Conservation (phyloP, 2,113 vertebrate species). For the Vicugna pacos region DNA sequence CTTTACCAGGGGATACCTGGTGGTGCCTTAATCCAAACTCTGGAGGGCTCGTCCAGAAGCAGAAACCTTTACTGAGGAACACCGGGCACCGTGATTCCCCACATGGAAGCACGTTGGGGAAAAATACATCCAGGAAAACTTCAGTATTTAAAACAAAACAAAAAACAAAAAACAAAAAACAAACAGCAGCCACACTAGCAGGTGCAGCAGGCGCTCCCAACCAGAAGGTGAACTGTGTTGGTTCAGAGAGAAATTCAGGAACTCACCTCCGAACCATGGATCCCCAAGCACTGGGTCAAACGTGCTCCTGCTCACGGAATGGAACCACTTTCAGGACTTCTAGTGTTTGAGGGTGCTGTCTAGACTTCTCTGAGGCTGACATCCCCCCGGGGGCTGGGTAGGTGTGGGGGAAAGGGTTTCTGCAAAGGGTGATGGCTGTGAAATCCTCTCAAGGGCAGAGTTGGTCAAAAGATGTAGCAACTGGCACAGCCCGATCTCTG, state of each 20-base stretch:
- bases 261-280: accelerated
- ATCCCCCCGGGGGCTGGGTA: not conserved
- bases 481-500: not conserved
- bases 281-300: not conserved
- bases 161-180: no score
- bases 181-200: not conserved
- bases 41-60: not conserved
- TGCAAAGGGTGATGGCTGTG: not conserved
- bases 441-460: not conserved
- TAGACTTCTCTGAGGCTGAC: not conserved
- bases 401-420: accelerated
- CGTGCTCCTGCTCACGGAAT: accelerated
- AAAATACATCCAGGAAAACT: not conserved
- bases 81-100: accelerated
- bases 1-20: not conserved
- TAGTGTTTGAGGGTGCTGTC: not conserved
- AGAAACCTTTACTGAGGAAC: not conserved
- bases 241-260: not conserved
- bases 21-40: no score
- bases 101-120: accelerated
- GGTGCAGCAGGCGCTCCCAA: not conserved
- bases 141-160: not conserved
- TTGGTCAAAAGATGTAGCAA: accelerated
- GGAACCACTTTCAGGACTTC: not conserved
- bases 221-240: not conserved